Conservation (phyloP, 2,888 invertebrate species). For the Eupithecia tripunctaria region DNA sequence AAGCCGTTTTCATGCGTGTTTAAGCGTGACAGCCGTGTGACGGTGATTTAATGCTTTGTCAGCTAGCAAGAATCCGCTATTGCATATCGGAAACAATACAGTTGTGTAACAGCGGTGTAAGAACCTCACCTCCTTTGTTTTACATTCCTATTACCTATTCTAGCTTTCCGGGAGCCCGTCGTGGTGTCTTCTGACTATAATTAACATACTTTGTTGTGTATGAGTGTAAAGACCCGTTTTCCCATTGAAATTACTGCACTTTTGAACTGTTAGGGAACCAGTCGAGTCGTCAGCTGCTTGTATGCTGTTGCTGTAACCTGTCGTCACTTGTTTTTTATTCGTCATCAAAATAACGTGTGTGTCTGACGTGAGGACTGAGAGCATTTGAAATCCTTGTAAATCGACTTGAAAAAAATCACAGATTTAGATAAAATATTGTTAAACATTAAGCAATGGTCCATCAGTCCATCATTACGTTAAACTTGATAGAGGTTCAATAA, state of each 20-base stretch:
- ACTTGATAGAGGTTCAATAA: too few species aligned
- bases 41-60: constrained; percentile 37
- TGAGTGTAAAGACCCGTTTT: constrained; percentile 11
- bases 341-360: too few species aligned
- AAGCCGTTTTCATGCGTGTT: constrained; percentile 35
- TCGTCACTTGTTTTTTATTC: neutral
- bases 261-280: neutral
- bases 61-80: constrained; percentile 33
- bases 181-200: constrained; percentile 17
- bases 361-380: too few species aligned
- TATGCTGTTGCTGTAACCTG: neutral
- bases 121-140: constrained; percentile 28
- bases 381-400: too few species aligned
- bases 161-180: constrained; percentile 13
- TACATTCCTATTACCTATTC: constrained; percentile 22
- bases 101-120: constrained; percentile 32
- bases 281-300: neutral
- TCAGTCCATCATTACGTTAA: too few species aligned
- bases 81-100: constrained; percentile 34
- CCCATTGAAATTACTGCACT: neutral
- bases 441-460: too few species aligned
- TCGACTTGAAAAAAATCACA: too few species aligned
- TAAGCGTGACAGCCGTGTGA: constrained; percentile 36
- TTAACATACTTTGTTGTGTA: constrained; percentile 11
- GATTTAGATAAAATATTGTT: too few species aligned